A percentile compares a stretch with the other conserved stretches of the same genome.
phyloP scores from a whole-genome alignment of 2,113 vertebrate genomes.

The Psephotus haematonotus region DNA sequence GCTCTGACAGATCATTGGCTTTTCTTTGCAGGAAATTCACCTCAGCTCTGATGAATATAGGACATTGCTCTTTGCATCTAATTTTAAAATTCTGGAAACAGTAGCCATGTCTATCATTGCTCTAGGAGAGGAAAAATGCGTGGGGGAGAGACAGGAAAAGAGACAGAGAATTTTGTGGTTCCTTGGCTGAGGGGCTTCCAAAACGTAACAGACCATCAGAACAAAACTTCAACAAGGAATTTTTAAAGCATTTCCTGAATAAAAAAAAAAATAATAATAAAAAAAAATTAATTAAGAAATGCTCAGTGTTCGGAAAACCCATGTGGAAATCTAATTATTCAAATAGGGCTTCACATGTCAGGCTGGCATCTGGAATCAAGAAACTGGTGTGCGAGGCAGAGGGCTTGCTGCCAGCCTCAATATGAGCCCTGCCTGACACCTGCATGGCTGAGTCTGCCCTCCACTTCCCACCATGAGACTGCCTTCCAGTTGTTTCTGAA shows the following conservation, averaged over 20 bases:
- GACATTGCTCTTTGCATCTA: background rate
- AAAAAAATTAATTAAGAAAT: background rate
- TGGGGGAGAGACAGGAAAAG: background rate
- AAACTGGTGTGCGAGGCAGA: background rate
- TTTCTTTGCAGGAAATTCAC: background rate
- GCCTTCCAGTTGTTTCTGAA: background rate
- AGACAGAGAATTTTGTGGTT: background rate
- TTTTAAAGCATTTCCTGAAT: background rate
- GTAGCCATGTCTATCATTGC: background rate
- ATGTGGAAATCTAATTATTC: background rate
- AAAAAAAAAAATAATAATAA: background rate
- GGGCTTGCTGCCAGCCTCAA: background rate
- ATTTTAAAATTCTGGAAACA: slow-evolving; percentile 51
- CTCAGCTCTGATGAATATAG: background rate
- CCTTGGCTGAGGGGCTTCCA: background rate
- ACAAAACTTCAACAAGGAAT: background rate
- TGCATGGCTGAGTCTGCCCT: background rate
- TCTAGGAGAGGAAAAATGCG: slow-evolving; percentile 8
- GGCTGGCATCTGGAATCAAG: background rate
- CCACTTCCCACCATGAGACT: background rate
- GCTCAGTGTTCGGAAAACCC: background rate
- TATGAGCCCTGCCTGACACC: background rate
- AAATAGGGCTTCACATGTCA: background rate
- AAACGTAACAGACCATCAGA: background rate
- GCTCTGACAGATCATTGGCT: background rate